phyloP scores from a whole-genome alignment of 2,113 vertebrate species.

The Megaleporinus macrocephalus region DNA sequence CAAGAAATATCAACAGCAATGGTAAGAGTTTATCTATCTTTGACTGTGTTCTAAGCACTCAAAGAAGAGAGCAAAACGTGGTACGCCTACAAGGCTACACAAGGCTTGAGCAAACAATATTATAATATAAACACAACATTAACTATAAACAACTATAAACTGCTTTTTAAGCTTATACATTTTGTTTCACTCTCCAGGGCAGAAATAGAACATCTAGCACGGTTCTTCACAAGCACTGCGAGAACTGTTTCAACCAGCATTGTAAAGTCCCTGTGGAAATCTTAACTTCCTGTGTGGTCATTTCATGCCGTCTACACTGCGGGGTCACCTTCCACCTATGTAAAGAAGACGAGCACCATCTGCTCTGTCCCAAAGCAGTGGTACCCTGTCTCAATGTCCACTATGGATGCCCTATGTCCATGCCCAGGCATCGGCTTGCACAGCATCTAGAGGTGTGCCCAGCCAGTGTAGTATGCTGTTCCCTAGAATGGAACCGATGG shows the following conservation, averaged over 20 bases:
- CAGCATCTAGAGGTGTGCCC: conserved; percentile 89
- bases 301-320: conserved; percentile 82
- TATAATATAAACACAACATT: background rate
- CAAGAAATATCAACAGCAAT: conserved; percentile 30
- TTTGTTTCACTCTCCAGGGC: conserved; percentile 25
- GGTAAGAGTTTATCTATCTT: conserved; percentile 29
- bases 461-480: conserved; percentile 91
- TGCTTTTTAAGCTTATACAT: background rate
- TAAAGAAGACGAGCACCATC: conserved; percentile 87
- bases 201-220: conserved; percentile 52
- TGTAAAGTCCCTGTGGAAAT: conserved; percentile 77
- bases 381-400: conserved; percentile 87
- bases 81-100: background rate
- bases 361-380: conserved; percentile 88
- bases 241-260: conserved; percentile 80
- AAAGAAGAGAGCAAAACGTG: background rate
- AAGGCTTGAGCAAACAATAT: background rate
- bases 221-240: conserved; percentile 85
- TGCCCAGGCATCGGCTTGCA: conserved; percentile 84
- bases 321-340: conserved; percentile 88
- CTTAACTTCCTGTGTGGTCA: conserved; percentile 80
- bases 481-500: conserved; percentile 97
- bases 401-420: conserved; percentile 88
- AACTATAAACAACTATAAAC: background rate
- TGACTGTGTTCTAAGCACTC: background rate